Conservation (phyloP, 2,888 invertebrate species). For the Cataglyphis cursor region DNA sequence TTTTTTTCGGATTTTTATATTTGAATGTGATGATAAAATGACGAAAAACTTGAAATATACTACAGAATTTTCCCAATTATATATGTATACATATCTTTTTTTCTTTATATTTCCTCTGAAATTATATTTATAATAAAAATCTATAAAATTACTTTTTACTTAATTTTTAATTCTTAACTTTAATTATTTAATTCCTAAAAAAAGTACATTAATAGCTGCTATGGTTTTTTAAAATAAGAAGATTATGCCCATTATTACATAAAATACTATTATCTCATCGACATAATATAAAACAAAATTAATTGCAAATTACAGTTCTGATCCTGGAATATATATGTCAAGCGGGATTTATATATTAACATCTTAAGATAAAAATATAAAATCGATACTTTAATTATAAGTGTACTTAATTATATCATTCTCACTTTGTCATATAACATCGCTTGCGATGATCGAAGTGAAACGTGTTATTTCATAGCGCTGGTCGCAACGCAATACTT, state of each 20-base stretch:
- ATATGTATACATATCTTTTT: not conserved
- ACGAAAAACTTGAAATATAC: not conserved
- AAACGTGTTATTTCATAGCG: not conserved
- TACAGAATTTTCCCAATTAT: not conserved
- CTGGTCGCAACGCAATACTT: not conserved
- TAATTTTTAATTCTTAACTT: too few relatives aligned
- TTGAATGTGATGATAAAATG: not conserved
- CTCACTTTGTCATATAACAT: not conserved
- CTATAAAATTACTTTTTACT: not conserved
- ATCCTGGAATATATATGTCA: not conserved
- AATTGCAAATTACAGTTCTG: not conserved
- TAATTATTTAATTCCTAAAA: not conserved
- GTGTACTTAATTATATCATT: not conserved
- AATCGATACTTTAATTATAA: not conserved
- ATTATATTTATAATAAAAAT: not conserved
- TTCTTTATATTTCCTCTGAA: not conserved
- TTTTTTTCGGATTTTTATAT: not conserved
- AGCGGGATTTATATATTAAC: not conserved
- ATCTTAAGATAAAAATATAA: not conserved
- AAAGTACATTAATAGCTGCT: not conserved
- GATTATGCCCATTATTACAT: not conserved
- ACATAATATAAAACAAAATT: not conserved
- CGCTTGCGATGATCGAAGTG: not conserved
- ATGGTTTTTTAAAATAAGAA: not conserved
- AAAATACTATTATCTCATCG: not conserved